Conservation (phyloP, 2,888 invertebrate species). For the Rhagonycha lutea region DNA sequence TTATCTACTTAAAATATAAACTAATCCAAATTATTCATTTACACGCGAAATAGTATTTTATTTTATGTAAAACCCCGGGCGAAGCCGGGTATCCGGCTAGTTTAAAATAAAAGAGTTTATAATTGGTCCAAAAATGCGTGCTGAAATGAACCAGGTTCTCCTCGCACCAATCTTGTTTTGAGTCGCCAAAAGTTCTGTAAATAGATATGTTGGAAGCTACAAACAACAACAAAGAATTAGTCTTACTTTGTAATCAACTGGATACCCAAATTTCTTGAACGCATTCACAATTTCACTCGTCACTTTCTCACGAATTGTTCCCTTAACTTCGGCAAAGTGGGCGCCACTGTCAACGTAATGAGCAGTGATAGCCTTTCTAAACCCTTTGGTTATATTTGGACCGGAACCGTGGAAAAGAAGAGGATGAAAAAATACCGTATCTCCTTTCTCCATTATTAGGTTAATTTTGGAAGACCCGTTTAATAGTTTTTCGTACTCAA, state of each 20-base stretch:
- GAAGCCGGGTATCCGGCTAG: too few relatives aligned
- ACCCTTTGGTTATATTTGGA: slow-evolving; percentile 71
- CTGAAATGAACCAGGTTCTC: slow-evolving; percentile 49
- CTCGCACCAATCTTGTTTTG: slow-evolving; percentile 48
- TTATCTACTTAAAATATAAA: too few relatives aligned
- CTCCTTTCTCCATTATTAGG: slow-evolving; percentile 80
- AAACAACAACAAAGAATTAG: neutral
- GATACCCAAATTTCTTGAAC: neutral
- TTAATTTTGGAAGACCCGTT: slow-evolving; percentile 53
- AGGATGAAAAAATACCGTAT: slow-evolving; percentile 87
- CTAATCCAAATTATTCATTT: too few relatives aligned
- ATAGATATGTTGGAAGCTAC: neutral
- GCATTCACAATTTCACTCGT: slow-evolving; percentile 62
- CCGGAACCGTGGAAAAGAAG: slow-evolving; percentile 83
- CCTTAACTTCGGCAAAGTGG: slow-evolving; percentile 68
- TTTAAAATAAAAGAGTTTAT: too few relatives aligned
- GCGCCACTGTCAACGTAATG: slow-evolving; percentile 78
- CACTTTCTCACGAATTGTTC: slow-evolving; percentile 66
- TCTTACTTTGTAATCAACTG: neutral
- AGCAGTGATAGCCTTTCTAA: slow-evolving; percentile 78
- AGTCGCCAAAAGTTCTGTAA: slow-evolving; percentile 11
- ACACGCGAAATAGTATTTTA: too few relatives aligned
- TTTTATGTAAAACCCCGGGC: too few relatives aligned
- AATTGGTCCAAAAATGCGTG: neutral
- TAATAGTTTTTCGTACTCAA: slow-evolving; percentile 53